Conservation (phyloP, 2,797 vertebrate genomes). For the Fringilla coelebs region DNA sequence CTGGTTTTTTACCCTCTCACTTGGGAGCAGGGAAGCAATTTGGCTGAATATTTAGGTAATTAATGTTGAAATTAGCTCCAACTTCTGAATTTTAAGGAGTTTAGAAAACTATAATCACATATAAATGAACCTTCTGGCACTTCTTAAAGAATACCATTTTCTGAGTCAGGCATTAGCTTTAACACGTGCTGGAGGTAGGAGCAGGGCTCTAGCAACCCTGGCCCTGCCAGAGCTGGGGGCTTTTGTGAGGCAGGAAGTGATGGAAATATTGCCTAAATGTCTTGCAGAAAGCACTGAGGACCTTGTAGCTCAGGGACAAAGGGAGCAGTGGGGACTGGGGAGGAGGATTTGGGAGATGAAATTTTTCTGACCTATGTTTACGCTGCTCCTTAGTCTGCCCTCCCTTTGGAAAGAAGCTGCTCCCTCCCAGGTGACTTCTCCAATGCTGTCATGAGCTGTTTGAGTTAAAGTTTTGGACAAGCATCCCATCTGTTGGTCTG, state of each 20-base stretch:
- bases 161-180: neutral
- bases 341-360: neutral
- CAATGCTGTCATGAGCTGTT: neutral
- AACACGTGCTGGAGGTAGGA: neutral
- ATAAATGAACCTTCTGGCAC: neutral
- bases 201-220: neutral
- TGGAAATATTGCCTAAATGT: neutral
- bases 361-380: neutral
- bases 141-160: neutral
- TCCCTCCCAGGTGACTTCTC: neutral
- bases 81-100: slow-evolving; percentile 16
- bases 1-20: neutral
- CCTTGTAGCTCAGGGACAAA: neutral
- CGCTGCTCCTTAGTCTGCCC: neutral
- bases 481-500: neutral
- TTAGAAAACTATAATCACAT: neutral
- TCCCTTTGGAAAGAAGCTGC: neutral
- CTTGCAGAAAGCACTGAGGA: neutral
- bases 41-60: slow-evolving; percentile 47
- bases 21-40: slow-evolving; percentile 37
- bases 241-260: neutral
- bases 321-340: neutral
- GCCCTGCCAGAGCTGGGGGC: neutral
- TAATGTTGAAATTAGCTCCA: slow-evolving; percentile 25
- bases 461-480: neutral